Evolutionary conservation across 2,888 invertebrate species (phyloP), one percentile per base, ranked within the genome.

Genomic region (Ectobius pallidus): DNA sequence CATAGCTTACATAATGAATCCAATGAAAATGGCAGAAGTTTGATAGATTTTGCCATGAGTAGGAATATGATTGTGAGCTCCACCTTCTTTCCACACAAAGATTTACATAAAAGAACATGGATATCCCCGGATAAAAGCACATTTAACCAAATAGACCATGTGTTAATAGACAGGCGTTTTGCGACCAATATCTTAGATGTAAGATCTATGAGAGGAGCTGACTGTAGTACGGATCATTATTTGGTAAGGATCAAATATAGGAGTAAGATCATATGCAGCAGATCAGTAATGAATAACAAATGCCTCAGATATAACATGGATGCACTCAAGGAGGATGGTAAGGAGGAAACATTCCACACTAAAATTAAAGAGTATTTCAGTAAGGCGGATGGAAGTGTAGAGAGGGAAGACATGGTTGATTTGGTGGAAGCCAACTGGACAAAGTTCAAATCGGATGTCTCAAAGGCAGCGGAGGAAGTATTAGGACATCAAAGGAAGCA

Each of bases 91-190:
- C 62, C 30, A 9, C 30, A 62, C 4, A 62, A 62, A 62, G 18
- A 32, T 9, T 32, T 62, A 14, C 62, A 62, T 32, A 62, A 32
- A 32, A 16, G 9, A 27, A 62, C 62, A 6, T 62, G 62, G 30
- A 18, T 11, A 9, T 27, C 62, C 30, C 62, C 34, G 3, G 62
- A 62, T 32, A 9, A 20, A 18, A 20, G 25, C 2, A 65, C 65
- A 42, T 18, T 3, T 2, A 65, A 65, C 25, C 65, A 65, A 22
- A 42, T 65, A 7, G 44, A 65, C 22, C 65, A 65, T 25, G 25
- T 39, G 42, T 22, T 65, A 22, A 22, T 65, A 20, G 65, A 42
- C 16, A 22, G 14, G 14, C 22, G 65, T 4, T 30, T 20, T 7
- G 4, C 6, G 2, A 42, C 7, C 11, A 42, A 20, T 3, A 6